phyloP scores from a whole-genome alignment of 2,888 invertebrate genomes.

The Neria commutata region DNA sequence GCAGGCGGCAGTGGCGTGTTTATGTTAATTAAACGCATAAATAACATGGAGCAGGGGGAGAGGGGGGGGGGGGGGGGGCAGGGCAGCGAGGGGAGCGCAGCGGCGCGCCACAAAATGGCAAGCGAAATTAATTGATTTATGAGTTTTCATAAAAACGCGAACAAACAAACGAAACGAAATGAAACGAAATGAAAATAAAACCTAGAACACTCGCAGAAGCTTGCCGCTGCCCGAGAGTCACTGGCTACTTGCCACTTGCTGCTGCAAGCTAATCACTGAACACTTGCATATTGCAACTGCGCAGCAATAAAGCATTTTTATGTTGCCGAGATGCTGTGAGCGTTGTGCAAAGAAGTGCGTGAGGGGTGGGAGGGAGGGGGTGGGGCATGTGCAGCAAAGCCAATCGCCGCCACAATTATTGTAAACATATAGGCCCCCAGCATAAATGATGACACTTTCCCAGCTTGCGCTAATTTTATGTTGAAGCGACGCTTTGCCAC shows the following conservation, averaged over 20 bases:
- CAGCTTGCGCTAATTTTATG: slow-evolving; percentile 26
- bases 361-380: neutral
- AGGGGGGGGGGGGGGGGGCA: slow-evolving; percentile 13
- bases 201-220: no score
- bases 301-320: no score
- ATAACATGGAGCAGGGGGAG: neutral
- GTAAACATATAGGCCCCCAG: slow-evolving; percentile 22
- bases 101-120: neutral
- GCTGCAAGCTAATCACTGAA: neutral
- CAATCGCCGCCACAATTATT: slow-evolving; percentile 19
- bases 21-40: slow-evolving; percentile 17
- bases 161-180: neutral
- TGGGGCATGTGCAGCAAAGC: neutral
- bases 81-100: no score
- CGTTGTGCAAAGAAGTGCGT: no score
- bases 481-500: slow-evolving; percentile 16
- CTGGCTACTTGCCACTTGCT: no score
- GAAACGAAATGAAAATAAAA: neutral
- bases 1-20: neutral
- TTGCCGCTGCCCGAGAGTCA: neutral
- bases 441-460: slow-evolving; percentile 30
- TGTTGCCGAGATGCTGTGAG: no score
- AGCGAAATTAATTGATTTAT: neutral
- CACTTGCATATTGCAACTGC: no score
- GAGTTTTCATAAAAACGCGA: neutral